These are phyloP conservation scores for Plutomurus gul DNA, from an alignment of 1,140 invertebrate species.

Conservation along the genomic window DNA sequence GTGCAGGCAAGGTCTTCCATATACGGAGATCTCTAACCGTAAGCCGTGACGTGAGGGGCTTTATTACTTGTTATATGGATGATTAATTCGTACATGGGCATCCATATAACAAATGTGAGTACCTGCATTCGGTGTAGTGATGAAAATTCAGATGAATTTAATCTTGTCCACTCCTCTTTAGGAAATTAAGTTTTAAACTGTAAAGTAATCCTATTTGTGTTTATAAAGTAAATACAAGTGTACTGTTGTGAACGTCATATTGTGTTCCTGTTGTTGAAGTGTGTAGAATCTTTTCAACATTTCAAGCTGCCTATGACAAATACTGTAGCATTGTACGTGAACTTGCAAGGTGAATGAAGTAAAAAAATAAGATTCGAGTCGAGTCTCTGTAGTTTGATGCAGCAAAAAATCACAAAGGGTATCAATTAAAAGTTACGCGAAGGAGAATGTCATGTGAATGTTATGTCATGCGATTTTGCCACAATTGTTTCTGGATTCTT, in stretches of 20 bases:
- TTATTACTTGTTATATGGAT: neutral
- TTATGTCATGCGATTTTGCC: constrained; percentile 1
- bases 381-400: neutral
- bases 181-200: too few species aligned
- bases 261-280: neutral
- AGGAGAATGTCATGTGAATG: neutral
- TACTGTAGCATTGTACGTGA: neutral
- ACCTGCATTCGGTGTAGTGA: too few species aligned
- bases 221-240: too few species aligned
- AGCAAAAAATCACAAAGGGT: neutral
- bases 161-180: too few species aligned
- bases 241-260: too few species aligned
- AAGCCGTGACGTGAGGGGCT: neutral
- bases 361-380: too few species aligned
- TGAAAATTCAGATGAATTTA: too few species aligned
- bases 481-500: neutral
- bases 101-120: too few species aligned
- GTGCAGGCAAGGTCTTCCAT: neutral
- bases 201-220: too few species aligned
- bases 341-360: neutral
- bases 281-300: neutral
- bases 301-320: neutral
- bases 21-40: neutral
- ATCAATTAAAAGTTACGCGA: constrained; percentile 8
- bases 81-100: neutral